Percentiles rank a stretch among this genome's conserved stretches.
Evolutionary conservation across 2,797 vertebrate species (phyloP).

Genomic region (Percopsis omiscomaycus): DNA sequence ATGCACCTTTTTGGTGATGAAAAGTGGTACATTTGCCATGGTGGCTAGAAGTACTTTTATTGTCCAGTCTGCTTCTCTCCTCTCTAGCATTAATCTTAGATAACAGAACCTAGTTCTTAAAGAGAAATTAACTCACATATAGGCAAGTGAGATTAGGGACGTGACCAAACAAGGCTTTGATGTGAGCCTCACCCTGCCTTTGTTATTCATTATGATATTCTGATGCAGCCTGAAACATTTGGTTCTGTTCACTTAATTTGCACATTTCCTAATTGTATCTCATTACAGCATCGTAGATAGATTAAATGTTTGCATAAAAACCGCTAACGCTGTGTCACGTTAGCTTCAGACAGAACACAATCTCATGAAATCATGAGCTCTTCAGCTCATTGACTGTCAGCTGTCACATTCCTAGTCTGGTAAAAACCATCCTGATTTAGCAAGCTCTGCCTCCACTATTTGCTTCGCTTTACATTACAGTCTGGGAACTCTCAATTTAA

Average conservation of each 20-base stretch:
- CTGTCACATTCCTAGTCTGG: no score
- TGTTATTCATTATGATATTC: conserved; percentile 10
- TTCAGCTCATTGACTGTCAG: no score
- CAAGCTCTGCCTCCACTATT: no score
- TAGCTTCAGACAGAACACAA: background rate
- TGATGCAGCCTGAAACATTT: conserved; percentile 17
- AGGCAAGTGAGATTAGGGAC: conserved; percentile 51
- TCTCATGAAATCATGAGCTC: background rate
- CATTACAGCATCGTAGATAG: background rate
- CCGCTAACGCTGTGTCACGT: background rate
- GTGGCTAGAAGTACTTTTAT: conserved; percentile 33
- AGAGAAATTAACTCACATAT: conserved; percentile 44
- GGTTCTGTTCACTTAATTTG: conserved; percentile 1
- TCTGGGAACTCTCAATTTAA: no score
- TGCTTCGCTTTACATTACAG: no score
- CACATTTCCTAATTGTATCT: conserved; percentile 24
- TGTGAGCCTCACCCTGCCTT: conserved; percentile 31
- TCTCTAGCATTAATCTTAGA: conserved; percentile 36
- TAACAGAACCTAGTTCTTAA: conserved; percentile 12
- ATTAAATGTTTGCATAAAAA: background rate
- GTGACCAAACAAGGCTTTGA: conserved; percentile 40
- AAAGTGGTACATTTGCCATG: conserved; percentile 7
- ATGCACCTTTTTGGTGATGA: conserved; percentile 14
- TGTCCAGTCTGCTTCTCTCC: conserved; percentile 51
- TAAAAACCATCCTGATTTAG: no score